Base-by-base conservation (phyloP, 2,888 invertebrate genomes). In the Dusona sp. region DNA sequence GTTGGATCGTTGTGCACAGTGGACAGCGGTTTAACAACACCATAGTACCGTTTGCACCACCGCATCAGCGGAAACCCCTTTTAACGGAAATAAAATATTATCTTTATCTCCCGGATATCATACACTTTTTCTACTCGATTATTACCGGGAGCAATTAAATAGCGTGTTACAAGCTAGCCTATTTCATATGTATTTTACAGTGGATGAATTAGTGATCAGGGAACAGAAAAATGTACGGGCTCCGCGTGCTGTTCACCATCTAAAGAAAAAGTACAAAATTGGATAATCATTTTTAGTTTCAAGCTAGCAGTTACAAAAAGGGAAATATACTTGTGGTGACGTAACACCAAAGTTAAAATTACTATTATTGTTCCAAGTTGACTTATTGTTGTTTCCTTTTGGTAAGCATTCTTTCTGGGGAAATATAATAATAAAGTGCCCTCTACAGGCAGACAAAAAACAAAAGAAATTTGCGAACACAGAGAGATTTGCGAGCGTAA, bases 41-140 rank as follows among this genome's bases (percentile, higher is more conserved):
- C 61, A 86, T 38, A 80, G 72, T 67, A 42, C 48, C 68, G 82
- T 42, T 72, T 65, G 57, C 64, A 80, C 57, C 54, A 51, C 68
- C 73, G 29, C 51, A 11, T 25, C 29, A 80, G 51, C 75, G 67
- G 54, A 79, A 77, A 83, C 42, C 80, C 73, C 77, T 57, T 83
- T 80, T 51, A 83, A 78, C 83, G 82, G 38, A 83, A 78, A 75
- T 86, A 74, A 83, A 83, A 80, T 83, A 83, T 64, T 80, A 80
- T 83, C 64, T 68, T 73, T 67, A 42, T 80, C 36, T 38, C 25
- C 22, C 54, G 54, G n/a, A 64, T 38, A 74, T 33, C 84, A 33
- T 33, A n/a, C 4, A n/a, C 36, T 74, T 36, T 29, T 19, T 70
- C n/a, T 68, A 16, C 33, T 22, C 72, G 33, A 57, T 79, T 67